Evolutionary conservation across 2,113 vertebrate species (phyloP).

Genomic region (Proteles cristata): DNA sequence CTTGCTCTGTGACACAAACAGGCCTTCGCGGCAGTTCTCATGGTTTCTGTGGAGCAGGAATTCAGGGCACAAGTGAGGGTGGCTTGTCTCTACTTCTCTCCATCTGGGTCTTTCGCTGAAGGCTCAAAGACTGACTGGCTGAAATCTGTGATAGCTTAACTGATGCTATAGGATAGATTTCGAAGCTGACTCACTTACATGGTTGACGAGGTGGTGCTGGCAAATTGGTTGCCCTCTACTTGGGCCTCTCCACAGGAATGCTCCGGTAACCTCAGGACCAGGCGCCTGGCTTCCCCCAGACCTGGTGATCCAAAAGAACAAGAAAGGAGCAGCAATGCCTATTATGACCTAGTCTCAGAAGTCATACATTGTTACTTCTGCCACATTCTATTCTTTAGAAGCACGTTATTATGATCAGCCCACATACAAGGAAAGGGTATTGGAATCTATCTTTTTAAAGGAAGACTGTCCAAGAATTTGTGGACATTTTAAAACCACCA

Average conservation of each 20-base stretch:
- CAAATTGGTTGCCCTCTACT: background rate
- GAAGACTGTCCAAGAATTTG: background rate
- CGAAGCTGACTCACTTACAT: background rate
- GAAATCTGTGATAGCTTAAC: background rate
- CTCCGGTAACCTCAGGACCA: background rate
- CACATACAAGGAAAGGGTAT: background rate
- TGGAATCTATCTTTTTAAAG: background rate
- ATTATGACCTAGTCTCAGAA: slow-evolving; percentile 48
- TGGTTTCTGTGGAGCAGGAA: background rate
- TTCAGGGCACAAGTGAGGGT: background rate
- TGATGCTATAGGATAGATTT: background rate
- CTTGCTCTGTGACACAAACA: background rate
- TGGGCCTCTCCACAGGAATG: background rate
- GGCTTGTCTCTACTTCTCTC: background rate
- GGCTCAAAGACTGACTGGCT: background rate
- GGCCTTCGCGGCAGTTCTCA: background rate
- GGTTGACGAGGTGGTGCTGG: background rate
- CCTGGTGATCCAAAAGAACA: background rate
- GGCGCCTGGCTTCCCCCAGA: background rate
- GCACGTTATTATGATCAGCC: background rate
- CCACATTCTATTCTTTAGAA: slow-evolving; percentile 54
- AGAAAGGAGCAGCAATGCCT: background rate
- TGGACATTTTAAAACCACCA: background rate
- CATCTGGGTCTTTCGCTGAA: background rate
- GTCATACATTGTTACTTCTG: background rate